phyloP scores from a whole-genome alignment of 2,113 vertebrate genomes.

The Felis catus region F.catus_Fca126_mat1.0 CM031412.1:152057001-152057500 shows the following conservation, averaged over 20 bases:
- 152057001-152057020: constrained; percentile 68
- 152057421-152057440: constrained; percentile 30
- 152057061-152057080: constrained; percentile 50
- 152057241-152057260: constrained; percentile 16
- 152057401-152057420: not conserved
- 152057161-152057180: not conserved
- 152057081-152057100: constrained; percentile 61
- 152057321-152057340: constrained; percentile 42
- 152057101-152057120: constrained; percentile 50
- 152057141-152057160: not conserved
- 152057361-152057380: constrained; percentile 42
- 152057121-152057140: constrained; percentile 55
- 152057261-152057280: constrained; percentile 31
- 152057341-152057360: constrained; percentile 15
- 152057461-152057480: constrained; percentile 34
- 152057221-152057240: constrained; percentile 28
- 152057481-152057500: constrained; percentile 24
- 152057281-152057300: not conserved
- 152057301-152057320: constrained; percentile 32
- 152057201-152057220: constrained; percentile 2
- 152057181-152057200: not conserved
- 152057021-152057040: constrained; percentile 65
- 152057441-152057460: constrained; percentile 53
- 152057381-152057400: not conserved
- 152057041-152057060: constrained; percentile 55